Percentiles rank a stretch among this genome's conserved stretches.
phyloP scores from a whole-genome alignment of 2,113 vertebrate species.

The Pseudorasbora parva region DNA sequence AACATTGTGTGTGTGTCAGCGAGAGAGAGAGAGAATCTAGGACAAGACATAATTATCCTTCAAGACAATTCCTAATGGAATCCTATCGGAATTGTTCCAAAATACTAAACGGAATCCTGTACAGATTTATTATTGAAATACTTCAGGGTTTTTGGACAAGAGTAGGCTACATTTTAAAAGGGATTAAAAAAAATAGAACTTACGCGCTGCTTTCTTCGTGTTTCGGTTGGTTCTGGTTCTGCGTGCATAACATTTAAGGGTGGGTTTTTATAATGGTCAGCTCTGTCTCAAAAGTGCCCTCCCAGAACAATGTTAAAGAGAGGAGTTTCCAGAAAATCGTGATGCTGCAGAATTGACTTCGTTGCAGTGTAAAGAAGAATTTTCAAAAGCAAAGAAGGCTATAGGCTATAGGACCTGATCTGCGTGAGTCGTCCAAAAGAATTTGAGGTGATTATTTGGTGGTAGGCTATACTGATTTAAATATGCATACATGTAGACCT shows the following conservation, averaged over 20 bases:
- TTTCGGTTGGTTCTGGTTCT: neutral
- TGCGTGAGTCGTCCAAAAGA: neutral
- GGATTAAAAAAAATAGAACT: neutral
- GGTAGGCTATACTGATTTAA: no score
- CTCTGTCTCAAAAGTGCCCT: neutral
- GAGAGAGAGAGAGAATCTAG: no score
- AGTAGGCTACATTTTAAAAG: neutral
- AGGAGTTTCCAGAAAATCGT: neutral
- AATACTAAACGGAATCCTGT: no score
- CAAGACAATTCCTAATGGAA: no score
- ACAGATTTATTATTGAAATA: no score
- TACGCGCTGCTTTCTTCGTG: neutral
- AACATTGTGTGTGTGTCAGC: no score
- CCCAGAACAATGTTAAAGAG: neutral
- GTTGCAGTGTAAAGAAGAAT: neutral
- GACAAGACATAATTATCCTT: no score
- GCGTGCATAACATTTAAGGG: neutral
- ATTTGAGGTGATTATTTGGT: no score
- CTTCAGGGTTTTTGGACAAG: no score
- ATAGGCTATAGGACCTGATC: neutral
- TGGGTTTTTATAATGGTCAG: neutral
- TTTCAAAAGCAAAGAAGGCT: no score
- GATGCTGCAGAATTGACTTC: neutral
- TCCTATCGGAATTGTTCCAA: no score
- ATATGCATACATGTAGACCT: no score